A percentile compares a stretch with the other conserved stretches of the same genome.
phyloP scores from a whole-genome alignment of 2,888 invertebrate species.

The Noctua fimbriata region DNA sequence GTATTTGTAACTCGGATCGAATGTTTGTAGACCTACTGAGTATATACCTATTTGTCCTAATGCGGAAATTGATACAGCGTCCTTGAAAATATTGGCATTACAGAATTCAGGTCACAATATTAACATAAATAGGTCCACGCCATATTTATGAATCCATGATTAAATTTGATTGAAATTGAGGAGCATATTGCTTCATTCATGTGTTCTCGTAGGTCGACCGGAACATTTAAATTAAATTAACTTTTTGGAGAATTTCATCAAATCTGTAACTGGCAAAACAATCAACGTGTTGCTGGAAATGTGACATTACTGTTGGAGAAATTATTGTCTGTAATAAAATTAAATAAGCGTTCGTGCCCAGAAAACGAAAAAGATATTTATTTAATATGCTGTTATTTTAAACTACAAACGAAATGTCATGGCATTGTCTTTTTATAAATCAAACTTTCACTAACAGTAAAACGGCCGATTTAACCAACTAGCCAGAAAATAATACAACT shows the following conservation, averaged over 20 bases:
- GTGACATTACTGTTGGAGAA: not conserved
- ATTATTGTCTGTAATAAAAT: not conserved
- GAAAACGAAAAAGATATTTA: not conserved
- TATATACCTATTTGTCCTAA: not conserved
- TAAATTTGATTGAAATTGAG: not conserved
- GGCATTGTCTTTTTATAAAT: not conserved
- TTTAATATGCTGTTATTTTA: not conserved
- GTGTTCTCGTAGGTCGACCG: not conserved
- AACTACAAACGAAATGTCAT: not conserved
- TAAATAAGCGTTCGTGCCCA: no score
- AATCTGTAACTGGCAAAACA: not conserved
- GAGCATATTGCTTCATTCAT: not conserved
- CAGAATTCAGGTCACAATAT: constrained; percentile 9
- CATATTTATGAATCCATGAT: not conserved
- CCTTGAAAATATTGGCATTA: constrained; percentile 17
- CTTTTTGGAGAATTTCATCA: not conserved
- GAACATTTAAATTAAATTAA: not conserved
- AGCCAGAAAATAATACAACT: not conserved
- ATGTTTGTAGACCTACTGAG: constrained; percentile 17
- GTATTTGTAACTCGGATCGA: not conserved
- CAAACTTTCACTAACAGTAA: not conserved
- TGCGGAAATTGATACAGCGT: constrained; percentile 32
- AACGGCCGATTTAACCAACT: not conserved
- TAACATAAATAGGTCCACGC: not conserved
- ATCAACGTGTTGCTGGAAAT: not conserved